These are phyloP conservation scores for Papilio machaon DNA, from an alignment of 1,140 invertebrate genomes.

Conservation along the genomic window DNA sequence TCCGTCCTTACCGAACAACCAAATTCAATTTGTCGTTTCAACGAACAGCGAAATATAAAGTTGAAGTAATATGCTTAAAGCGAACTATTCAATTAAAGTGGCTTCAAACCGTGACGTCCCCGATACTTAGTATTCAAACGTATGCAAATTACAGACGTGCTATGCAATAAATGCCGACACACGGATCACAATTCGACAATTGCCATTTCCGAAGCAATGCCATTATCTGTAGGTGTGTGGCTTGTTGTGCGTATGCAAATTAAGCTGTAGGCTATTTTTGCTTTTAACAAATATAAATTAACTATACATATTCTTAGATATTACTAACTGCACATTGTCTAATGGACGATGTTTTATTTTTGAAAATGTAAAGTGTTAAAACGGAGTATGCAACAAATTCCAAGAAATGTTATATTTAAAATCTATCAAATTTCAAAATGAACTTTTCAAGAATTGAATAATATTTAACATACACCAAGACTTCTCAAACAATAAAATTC, in stretches of 20 bases:
- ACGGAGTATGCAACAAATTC: too few relatives aligned
- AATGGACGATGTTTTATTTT: too few relatives aligned
- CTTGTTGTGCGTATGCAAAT: conserved; percentile 7
- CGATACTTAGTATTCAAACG: conserved; percentile 80
- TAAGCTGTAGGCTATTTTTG: conserved; percentile 36
- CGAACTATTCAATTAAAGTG: conserved; percentile 81
- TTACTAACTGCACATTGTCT: too few relatives aligned
- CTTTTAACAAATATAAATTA: conserved; percentile 25
- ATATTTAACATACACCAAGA: not conserved
- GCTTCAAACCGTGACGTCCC: conserved; percentile 74
- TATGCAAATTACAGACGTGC: conserved; percentile 81
- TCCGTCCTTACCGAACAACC: conserved; percentile 2
- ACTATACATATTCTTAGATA: not conserved
- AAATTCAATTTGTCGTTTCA: conserved; percentile 41
- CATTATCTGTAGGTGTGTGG: conserved; percentile 55
- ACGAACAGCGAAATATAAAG: conserved; percentile 60
- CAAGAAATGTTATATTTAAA: not conserved
- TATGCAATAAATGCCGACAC: conserved; percentile 81
- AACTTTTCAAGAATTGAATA: not conserved
- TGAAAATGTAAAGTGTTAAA: too few relatives aligned
- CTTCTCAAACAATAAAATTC: conserved; percentile 6
- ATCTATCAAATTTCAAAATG: not conserved
- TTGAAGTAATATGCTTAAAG: conserved; percentile 74
- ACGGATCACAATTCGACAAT: conserved; percentile 81
- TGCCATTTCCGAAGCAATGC: conserved; percentile 77